Evolutionary conservation across 1,140 invertebrate genomes (phyloP), one percentile per base, ranked within the genome.

Genomic region (Papilio dardanus): DNA sequence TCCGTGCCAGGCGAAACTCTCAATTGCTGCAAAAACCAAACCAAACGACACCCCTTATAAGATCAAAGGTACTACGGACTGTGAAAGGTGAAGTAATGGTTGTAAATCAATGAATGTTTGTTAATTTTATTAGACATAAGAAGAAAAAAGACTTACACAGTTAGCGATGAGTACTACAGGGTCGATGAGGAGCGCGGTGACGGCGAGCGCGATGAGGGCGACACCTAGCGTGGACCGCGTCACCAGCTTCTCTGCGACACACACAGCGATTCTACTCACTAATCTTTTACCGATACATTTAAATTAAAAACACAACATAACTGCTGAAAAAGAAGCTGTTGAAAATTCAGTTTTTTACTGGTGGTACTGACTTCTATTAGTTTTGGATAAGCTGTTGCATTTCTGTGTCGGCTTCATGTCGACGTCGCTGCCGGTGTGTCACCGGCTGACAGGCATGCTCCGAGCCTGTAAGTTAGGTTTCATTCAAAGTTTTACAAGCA

Each of bases 1-100:
- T 75, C 8, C 1, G 84, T 80, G 0, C 77, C 81, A 0, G 74
- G 58, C 3, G 65, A 58, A 2, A 88, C 31, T 33, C 81, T 77
- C 16, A 79, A 68, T n/a, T 73, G 33, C 82, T 84, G 77, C 46
- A 62, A 30, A 8, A 2, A 21, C 2, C 5, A 12, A 14, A 12
- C 79, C 31, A 31, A 31, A 16, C 16, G 19, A n/a, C 1, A 46
- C 6, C 16, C 16, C 42, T 19, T 46, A 46, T n/a, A n/a, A 19
- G 8, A 37, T 37, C 0, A 37, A 35, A 7, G 33, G 2, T 33
- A 33, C 31, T 33, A 33, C 31, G 31, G 33, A 35, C 10, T 37
- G 35, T 37, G 35, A 37, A 37, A 37, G 35, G 14, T 37, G 5
- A 1, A 12, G 14, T 12, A 1, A 12, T 37, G 10, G 14, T 3